phyloP scores from a whole-genome alignment of 1,140 invertebrate species.

The Bombus terrestris region DNA sequence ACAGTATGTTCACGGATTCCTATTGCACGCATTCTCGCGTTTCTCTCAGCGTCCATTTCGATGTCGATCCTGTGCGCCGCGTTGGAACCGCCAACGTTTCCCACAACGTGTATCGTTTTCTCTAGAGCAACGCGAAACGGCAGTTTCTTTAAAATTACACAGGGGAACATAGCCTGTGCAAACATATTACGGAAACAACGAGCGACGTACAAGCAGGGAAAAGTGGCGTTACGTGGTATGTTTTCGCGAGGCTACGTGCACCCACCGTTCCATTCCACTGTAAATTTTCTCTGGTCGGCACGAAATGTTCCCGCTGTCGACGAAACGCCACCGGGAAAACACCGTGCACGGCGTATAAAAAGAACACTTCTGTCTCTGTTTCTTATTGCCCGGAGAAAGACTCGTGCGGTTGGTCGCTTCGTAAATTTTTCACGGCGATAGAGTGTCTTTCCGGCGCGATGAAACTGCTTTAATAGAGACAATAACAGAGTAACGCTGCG shows the following conservation, averaged over 20 bases:
- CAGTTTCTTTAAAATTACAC: slow-evolving; percentile 2
- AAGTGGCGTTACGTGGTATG: slow-evolving; percentile 1
- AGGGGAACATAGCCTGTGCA: not conserved
- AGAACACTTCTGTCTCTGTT: too few relatives aligned
- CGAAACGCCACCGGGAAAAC: not conserved
- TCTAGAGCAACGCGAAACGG: not conserved
- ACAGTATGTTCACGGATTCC: too few relatives aligned
- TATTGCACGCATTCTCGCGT: too few relatives aligned
- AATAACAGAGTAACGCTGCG: too few relatives aligned
- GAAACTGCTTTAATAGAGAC: too few relatives aligned
- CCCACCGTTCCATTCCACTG: not conserved
- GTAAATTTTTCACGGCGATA: not conserved
- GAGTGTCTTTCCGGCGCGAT: too few relatives aligned
- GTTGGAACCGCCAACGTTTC: not conserved
- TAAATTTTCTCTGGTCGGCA: not conserved
- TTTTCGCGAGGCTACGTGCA: not conserved
- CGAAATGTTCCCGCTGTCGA: not conserved
- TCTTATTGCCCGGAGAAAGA: not conserved
- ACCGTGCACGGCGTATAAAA: not conserved
- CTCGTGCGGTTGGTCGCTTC: not conserved
- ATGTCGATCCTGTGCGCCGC: not conserved
- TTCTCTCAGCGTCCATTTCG: not conserved
- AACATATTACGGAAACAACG: slow-evolving; percentile 11
- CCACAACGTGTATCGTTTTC: not conserved
- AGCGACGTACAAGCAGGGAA: not conserved